Evolutionary conservation across 2,888 invertebrate species (phyloP).

Genomic region (Orgyia antiqua): DNA sequence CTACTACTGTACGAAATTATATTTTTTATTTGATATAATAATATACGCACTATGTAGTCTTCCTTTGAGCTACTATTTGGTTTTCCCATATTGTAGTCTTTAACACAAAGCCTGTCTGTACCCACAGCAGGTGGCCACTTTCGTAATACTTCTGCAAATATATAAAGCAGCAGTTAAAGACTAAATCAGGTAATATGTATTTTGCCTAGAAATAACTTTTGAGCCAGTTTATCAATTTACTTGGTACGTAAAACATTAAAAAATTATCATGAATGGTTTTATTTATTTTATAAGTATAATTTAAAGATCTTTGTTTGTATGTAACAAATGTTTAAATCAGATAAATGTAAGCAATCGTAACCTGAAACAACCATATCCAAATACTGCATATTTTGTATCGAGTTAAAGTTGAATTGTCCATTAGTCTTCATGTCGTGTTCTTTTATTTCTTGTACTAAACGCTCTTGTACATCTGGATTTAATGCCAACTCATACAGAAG

Average conservation of each 20-base stretch:
- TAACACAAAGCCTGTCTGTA: slow-evolving; percentile 66
- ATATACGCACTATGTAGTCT: slow-evolving; percentile 44
- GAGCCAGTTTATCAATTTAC: background rate
- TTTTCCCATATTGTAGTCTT: slow-evolving; percentile 66
- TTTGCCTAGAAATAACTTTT: too few species aligned
- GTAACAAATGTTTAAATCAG: too few species aligned
- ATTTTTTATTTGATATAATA: too few species aligned
- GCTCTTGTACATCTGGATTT: slow-evolving; percentile 40
- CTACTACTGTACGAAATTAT: background rate
- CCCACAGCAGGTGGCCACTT: slow-evolving; percentile 38
- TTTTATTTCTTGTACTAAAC: slow-evolving; percentile 37
- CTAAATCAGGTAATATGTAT: too few species aligned
- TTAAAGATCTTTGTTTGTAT: too few species aligned
- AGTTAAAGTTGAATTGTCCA: slow-evolving; percentile 58
- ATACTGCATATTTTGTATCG: slow-evolving; percentile 35
- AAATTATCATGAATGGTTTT: too few species aligned
- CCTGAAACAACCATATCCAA: slow-evolving; percentile 70
- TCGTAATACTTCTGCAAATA: slow-evolving; percentile 52
- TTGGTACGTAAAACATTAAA: too few species aligned
- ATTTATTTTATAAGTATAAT: too few species aligned
- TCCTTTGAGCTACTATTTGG: slow-evolving; percentile 33
- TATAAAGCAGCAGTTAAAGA: too few species aligned
- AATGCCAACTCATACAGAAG: slow-evolving; percentile 39
- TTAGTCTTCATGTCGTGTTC: slow-evolving; percentile 35
- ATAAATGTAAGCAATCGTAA: too few species aligned